Evolutionary conservation across 2,113 vertebrate species (phyloP).

Genomic region (Podarcis cretensis): DNA sequence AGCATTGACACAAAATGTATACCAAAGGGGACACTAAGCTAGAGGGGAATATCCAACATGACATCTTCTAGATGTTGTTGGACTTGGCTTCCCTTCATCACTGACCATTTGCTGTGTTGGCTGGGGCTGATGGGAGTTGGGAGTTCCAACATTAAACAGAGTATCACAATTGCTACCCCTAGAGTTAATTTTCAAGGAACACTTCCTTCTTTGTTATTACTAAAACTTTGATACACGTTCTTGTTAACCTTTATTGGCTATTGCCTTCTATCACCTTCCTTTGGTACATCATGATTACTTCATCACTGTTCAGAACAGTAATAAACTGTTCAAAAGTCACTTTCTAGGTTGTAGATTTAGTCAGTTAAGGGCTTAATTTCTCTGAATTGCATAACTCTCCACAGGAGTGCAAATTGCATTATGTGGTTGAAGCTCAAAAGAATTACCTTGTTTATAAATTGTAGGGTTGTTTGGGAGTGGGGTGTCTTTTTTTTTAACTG

Average conservation of each 20-base stretch:
- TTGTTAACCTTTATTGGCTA: background rate
- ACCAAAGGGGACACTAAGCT: background rate
- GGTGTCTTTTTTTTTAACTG: background rate
- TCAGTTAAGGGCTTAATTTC: background rate
- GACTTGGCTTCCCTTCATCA: too few species aligned
- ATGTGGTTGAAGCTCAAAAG: background rate
- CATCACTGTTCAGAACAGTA: background rate
- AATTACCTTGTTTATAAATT: background rate
- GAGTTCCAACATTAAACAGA: too few species aligned
- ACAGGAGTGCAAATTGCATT: background rate
- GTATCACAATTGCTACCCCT: too few species aligned
- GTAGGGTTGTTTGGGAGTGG: background rate
- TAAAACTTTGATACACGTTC: background rate
- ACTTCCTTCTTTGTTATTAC: background rate
- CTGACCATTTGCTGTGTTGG: too few species aligned
- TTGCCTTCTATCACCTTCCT: background rate
- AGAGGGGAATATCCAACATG: background rate
- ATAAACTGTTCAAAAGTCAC: background rate
- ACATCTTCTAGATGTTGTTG: too few species aligned
- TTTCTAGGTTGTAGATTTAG: constrained; percentile 10
- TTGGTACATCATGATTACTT: background rate
- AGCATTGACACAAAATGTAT: background rate
- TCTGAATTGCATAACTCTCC: constrained; percentile 9
- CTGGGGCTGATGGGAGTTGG: too few species aligned
- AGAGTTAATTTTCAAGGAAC: too few species aligned